These are phyloP conservation scores for Caenorhabditis sulstoni DNA, from an alignment of 2,888 invertebrate species.

Conservation along the genomic window DNA sequence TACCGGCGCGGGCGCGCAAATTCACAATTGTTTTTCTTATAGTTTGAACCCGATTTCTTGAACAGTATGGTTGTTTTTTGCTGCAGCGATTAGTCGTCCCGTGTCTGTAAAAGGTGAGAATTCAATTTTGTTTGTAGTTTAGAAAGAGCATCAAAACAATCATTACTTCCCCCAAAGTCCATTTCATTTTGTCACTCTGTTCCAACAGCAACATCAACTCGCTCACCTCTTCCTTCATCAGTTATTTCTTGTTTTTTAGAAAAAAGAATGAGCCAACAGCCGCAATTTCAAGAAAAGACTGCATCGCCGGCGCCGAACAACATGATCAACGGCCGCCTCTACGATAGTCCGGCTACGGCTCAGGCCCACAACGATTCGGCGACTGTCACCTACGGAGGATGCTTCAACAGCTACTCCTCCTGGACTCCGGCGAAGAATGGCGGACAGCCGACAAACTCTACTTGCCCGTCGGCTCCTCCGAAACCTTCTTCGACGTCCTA, in stretches of 20 bases:
- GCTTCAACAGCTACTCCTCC: constrained; percentile 35
- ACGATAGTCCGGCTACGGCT: constrained; percentile 12
- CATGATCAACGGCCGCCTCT: constrained; percentile 18
- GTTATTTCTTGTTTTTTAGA: no score
- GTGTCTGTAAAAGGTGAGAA: constrained; percentile 16
- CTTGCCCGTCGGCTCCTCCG: constrained; percentile 16
- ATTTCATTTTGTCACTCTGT: not conserved
- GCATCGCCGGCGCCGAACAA: constrained; percentile 1
- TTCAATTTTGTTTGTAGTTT: not conserved
- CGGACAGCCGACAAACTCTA: constrained; percentile 1
- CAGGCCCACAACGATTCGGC: constrained; percentile 40
- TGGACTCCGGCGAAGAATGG: constrained; percentile 17
- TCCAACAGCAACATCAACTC: no score
- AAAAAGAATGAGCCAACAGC: constrained; percentile 7
- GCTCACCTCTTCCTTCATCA: no score
- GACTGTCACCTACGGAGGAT: constrained; percentile 35
- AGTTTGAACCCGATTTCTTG: constrained; percentile 12
- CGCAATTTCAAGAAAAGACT: not conserved
- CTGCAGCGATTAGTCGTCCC: constrained; percentile 2
- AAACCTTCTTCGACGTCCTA: constrained; percentile 12
- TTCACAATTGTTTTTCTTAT: constrained; percentile 2
- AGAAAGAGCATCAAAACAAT: not conserved
- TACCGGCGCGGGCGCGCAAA: constrained; percentile 9
- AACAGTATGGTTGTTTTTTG: constrained; percentile 13
- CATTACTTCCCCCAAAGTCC: not conserved